Evolutionary conservation across 2,888 invertebrate genomes (phyloP).

Genomic region (Orchestes rusci): DNA sequence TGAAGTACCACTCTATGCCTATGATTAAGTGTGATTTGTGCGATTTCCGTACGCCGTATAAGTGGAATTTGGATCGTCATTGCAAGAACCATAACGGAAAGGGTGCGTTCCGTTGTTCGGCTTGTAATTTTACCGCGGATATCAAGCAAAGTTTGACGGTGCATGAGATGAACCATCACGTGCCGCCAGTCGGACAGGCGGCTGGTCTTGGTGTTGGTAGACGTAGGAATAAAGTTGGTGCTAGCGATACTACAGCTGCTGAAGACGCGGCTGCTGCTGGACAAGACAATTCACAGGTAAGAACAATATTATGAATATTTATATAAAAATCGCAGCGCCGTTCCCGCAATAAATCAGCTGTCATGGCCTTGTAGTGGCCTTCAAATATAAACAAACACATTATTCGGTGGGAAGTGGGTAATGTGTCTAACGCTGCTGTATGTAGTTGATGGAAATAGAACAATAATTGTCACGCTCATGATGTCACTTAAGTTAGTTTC

Average conservation of each 20-base stretch:
- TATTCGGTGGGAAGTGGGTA: too few relatives aligned
- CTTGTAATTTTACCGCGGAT: conserved; percentile 86
- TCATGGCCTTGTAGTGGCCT: too few relatives aligned
- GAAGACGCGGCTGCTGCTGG: conserved; percentile 36
- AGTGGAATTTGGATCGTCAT: conserved; percentile 90
- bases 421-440: too few relatives aligned
- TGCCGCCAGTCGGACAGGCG: conserved; percentile 68
- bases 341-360: too few relatives aligned
- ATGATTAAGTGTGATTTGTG: conserved; percentile 92
- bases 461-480: too few relatives aligned
- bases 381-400: too few relatives aligned
- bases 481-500: too few relatives aligned
- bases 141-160: conserved; percentile 88
- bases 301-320: neutral
- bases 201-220: conserved; percentile 49
- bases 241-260: conserved; percentile 54
- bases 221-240: conserved; percentile 68
- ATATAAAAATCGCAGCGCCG: neutral
- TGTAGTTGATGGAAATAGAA: too few relatives aligned
- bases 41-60: conserved; percentile 87
- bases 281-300: conserved; percentile 18
- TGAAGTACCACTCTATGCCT: conserved; percentile 89
- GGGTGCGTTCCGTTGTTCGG: conserved; percentile 77
- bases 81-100: conserved; percentile 84
- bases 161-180: conserved; percentile 87